Conservation (phyloP, 2,888 invertebrate species). For the Nomada flava region DNA sequence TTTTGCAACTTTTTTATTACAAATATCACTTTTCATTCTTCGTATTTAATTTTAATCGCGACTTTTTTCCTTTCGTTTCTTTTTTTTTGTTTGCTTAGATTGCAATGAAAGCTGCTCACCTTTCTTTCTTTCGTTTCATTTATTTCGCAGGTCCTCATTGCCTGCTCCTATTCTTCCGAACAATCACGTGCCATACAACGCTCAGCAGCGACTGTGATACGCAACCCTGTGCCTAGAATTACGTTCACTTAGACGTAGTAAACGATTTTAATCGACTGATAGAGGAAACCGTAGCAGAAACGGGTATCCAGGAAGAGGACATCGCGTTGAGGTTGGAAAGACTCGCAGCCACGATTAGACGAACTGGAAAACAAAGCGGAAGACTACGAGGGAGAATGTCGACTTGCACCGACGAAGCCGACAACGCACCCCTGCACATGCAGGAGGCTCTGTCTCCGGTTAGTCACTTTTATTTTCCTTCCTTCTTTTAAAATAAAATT, state of each 20-base stretch:
- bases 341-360: slow-evolving; percentile 57
- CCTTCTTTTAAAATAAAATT: too few relatives aligned
- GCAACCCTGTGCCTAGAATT: slow-evolving; percentile 67
- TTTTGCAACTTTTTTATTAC: too few relatives aligned
- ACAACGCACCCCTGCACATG: slow-evolving; percentile 81
- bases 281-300: slow-evolving; percentile 8
- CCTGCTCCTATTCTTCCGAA: slow-evolving; percentile 63
- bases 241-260: slow-evolving; percentile 58
- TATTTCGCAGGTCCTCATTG: slow-evolving; percentile 73
- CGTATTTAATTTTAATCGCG: too few relatives aligned
- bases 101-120: neutral
- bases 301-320: neutral
- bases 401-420: slow-evolving; percentile 82
- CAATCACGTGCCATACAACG: slow-evolving; percentile 81
- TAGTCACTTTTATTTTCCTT: slow-evolving; percentile 56
- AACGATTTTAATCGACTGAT: slow-evolving; percentile 48
- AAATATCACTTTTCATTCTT: too few relatives aligned
- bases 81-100: neutral
- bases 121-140: slow-evolving; percentile 12
- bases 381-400: slow-evolving; percentile 79
- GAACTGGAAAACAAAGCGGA: slow-evolving; percentile 61
- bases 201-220: slow-evolving; percentile 81
- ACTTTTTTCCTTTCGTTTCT: neutral
- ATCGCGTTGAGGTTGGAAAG: slow-evolving; percentile 11
- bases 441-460: slow-evolving; percentile 83